Evolutionary conservation across 92 coral and sea anemone species (phyloP).

Genomic region (Epizoanthus fatuus): DNA sequence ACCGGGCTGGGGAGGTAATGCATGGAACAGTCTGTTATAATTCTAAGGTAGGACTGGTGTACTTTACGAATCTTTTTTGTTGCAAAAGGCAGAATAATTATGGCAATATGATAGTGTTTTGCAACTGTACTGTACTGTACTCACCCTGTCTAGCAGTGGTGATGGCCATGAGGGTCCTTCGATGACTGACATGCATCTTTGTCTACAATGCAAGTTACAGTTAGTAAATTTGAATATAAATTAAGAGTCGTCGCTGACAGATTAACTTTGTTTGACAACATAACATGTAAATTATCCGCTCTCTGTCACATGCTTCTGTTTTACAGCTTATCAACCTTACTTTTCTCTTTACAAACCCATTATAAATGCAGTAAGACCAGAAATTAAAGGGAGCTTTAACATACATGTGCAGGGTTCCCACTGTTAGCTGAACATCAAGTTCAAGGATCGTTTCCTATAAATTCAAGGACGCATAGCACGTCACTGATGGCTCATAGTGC

Average conservation of each 20-base stretch:
- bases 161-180: constrained; percentile 69
- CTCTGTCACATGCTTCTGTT: no score
- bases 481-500: background rate
- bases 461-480: background rate
- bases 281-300: no score
- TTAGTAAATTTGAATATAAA: background rate
- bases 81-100: background rate
- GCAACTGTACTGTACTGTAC: constrained; percentile 9
- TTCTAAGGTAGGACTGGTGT: background rate
- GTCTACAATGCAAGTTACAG: constrained; percentile 51
- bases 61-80: background rate
- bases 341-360: no score
- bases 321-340: no score
- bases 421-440: no score
- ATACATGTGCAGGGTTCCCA: no score
- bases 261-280: background rate
- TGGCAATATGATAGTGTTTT: background rate
- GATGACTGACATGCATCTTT: constrained; percentile 86
- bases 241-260: background rate
- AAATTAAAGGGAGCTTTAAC: no score
- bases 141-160: constrained; percentile 65
- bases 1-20: constrained; percentile 14
- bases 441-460: no score
- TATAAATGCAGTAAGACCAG: no score
- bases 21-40: background rate